phyloP scores from a whole-genome alignment of 2,888 invertebrate genomes.

The Sesia apiformis region DNA sequence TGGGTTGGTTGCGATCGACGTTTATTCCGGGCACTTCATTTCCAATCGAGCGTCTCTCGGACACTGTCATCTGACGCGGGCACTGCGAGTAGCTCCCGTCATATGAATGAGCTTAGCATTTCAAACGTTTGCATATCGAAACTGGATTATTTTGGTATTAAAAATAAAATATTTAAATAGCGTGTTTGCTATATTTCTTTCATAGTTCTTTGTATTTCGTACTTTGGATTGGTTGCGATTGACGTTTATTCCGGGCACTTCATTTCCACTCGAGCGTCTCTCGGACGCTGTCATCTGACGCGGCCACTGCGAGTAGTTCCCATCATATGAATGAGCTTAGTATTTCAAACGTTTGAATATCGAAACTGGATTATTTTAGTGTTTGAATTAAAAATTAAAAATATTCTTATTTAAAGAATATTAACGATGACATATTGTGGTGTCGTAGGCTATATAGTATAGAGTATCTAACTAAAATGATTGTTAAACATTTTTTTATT shows the following conservation, averaged over 20 bases:
- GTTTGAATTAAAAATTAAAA: too few relatives aligned
- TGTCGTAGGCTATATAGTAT: too few relatives aligned
- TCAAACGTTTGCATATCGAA: neutral
- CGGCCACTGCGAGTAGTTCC: neutral
- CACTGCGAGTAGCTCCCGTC: neutral
- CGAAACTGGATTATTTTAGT: neutral
- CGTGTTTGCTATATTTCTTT: too few relatives aligned
- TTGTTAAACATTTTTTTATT: too few relatives aligned
- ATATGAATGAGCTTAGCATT: neutral
- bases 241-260: conserved; percentile 23
- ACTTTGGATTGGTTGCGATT: conserved; percentile 1
- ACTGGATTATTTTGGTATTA: too few relatives aligned
- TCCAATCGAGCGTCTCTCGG: conserved; percentile 24
- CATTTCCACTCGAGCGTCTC: conserved; percentile 32
- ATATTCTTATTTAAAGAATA: too few relatives aligned
- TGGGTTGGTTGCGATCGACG: conserved; percentile 8
- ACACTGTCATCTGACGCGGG: neutral
- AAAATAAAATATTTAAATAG: too few relatives aligned
- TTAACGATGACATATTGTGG: too few relatives aligned
- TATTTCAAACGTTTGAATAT: neutral
- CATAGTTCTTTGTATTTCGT: neutral
- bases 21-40: conserved; percentile 27
- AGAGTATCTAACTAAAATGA: too few relatives aligned
- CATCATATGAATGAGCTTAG: neutral
- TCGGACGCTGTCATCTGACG: neutral